Evolutionary conservation across 2,113 vertebrate genomes (phyloP).

Genomic region (Hymenochirus boettgeri): DNA sequence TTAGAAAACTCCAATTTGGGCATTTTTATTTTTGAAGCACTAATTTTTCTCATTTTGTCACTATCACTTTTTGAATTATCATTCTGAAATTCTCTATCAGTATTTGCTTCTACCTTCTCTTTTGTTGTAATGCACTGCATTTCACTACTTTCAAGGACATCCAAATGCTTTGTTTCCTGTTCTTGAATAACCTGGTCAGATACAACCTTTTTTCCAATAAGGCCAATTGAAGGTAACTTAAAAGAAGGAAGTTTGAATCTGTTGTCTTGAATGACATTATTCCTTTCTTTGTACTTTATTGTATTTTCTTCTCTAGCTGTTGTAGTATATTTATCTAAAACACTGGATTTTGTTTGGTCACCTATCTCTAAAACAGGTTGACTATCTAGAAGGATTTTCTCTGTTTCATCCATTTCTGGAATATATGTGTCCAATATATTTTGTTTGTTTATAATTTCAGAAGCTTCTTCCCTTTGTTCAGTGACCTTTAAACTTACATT

Average conservation of each 20-base stretch:
- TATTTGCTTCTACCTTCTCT: background rate
- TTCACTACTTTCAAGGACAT: background rate
- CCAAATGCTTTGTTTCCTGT: background rate
- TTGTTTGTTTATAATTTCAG: no score
- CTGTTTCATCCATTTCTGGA: no score
- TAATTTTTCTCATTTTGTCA: background rate
- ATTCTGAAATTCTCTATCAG: background rate
- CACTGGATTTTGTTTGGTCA: no score
- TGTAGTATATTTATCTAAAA: no score
- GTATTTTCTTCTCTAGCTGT: no score
- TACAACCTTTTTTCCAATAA: background rate
- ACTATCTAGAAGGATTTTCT: no score
- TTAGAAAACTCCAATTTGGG: slow-evolving; percentile 9
- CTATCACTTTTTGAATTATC: background rate
- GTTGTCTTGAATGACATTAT: background rate
- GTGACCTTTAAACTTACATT: no score
- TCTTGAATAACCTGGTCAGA: background rate
- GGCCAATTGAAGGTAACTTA: slow-evolving; percentile 55
- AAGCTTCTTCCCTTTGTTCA: no score
- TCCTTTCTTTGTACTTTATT: no score
- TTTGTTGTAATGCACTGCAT: background rate
- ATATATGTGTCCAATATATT: no score
- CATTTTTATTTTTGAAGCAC: slow-evolving; percentile 4
- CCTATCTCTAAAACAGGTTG: no score
- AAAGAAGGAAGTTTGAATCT: slow-evolving; percentile 43